Conservation (phyloP, 2,113 vertebrate genomes). For the Nothoprocta pentlandii region DNA sequence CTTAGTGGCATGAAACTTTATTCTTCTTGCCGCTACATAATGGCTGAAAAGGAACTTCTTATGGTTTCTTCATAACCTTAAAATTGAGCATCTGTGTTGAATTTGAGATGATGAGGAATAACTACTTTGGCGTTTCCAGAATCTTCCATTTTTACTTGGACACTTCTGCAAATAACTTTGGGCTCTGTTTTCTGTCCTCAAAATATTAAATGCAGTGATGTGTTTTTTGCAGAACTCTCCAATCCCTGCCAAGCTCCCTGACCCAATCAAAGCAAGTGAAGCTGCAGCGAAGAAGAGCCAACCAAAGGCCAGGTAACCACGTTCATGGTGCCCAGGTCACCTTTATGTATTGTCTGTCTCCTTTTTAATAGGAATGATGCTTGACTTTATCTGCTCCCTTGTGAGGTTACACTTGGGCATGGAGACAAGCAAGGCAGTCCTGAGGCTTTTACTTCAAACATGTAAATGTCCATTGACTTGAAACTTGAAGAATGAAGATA, state of each 20-base stretch:
- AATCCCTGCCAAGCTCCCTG: constrained; percentile 93
- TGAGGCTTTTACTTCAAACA: neutral
- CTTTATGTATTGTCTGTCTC: neutral
- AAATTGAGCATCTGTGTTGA: neutral
- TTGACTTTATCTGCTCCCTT: neutral
- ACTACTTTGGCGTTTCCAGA: neutral
- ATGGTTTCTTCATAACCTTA: neutral
- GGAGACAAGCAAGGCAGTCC: neutral
- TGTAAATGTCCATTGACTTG: neutral
- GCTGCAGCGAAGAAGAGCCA: constrained; percentile 97
- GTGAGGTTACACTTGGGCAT: neutral
- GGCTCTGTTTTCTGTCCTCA: neutral
- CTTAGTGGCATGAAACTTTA: neutral
- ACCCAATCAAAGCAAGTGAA: constrained; percentile 95
- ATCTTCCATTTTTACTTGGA: rapidly evolving
- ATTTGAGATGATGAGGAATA: neutral
- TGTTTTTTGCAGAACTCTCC: constrained; percentile 83
- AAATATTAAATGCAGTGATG: neutral
- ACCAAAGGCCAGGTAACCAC: constrained; percentile 92
- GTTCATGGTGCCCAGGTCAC: neutral
- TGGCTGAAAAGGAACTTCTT: neutral
- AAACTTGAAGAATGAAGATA: neutral
- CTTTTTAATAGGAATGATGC: neutral
- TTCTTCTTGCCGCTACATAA: neutral
- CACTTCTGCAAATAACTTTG: neutral